Evolutionary conservation across 1,140 invertebrate genomes (phyloP).

Genomic region (Zaprionus tsacasi): DNA sequence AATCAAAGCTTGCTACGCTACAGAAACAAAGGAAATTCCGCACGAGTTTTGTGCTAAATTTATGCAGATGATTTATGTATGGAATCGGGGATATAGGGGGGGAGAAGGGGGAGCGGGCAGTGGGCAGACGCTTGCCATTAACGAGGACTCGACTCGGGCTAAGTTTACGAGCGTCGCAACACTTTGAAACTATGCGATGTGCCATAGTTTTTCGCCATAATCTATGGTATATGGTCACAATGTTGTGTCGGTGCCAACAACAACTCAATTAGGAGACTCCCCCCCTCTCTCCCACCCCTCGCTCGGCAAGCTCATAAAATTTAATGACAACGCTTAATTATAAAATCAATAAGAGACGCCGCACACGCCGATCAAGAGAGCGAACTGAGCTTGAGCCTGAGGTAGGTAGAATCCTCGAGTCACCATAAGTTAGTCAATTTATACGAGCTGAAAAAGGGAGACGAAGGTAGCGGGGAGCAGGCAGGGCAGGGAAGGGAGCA

Average conservation of each 20-base stretch:
- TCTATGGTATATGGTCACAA: constrained; percentile 14
- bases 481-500: constrained; percentile 5
- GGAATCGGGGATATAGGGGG: constrained; percentile 10
- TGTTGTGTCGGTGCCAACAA: constrained; percentile 36
- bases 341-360: constrained; percentile 83
- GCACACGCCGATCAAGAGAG: constrained; percentile 57
- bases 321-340: constrained; percentile 84
- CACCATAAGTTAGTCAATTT: constrained; percentile 82
- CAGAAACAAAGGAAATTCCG: constrained; percentile 74
- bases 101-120: neutral
- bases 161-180: constrained; percentile 18
- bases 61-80: constrained; percentile 81
- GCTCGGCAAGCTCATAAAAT: constrained; percentile 66
- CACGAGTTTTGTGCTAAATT: constrained; percentile 55
- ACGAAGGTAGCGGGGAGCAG: constrained; percentile 16
- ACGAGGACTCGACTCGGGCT: neutral
- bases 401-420: constrained; percentile 22
- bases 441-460: constrained; percentile 42
- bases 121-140: neutral
- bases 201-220: constrained; percentile 24
- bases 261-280: constrained; percentile 70
- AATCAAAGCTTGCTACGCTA: constrained; percentile 1
- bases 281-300: neutral
- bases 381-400: constrained; percentile 7
- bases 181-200: constrained; percentile 29